phyloP scores from a whole-genome alignment of 2,113 vertebrate species.

The Garra rufa region DNA sequence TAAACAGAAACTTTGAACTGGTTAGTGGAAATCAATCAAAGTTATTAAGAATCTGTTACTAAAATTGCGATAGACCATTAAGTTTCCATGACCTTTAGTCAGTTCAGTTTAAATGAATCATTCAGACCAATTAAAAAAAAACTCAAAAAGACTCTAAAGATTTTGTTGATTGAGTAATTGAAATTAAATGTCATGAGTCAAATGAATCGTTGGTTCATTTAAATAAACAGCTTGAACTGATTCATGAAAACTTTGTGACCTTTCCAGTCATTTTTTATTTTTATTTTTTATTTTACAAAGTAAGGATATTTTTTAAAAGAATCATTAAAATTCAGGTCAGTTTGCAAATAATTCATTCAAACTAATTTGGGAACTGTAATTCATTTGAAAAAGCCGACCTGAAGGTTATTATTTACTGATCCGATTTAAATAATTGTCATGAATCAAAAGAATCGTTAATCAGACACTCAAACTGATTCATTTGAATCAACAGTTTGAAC shows the following conservation, averaged over 20 bases:
- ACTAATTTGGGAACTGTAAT: no score
- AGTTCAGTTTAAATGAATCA: background rate
- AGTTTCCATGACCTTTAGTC: background rate
- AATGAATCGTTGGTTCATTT: background rate
- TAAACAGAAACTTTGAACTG: background rate
- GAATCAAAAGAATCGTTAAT: background rate
- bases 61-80: background rate
- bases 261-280: no score
- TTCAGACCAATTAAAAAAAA: background rate
- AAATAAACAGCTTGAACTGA: background rate
- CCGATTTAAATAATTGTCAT: no score
- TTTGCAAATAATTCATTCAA: no score
- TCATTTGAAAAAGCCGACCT: no score
- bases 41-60: background rate
- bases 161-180: background rate
- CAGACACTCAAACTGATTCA: background rate
- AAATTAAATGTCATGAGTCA: background rate
- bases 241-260: no score
- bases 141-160: background rate
- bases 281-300: no score
- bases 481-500: background rate
- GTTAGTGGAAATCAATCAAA: no score
- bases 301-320: no score
- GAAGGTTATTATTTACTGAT: no score
- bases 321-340: no score